Base-by-base conservation (phyloP, 1,140 invertebrate species). In the Cydia strobilella region DNA sequence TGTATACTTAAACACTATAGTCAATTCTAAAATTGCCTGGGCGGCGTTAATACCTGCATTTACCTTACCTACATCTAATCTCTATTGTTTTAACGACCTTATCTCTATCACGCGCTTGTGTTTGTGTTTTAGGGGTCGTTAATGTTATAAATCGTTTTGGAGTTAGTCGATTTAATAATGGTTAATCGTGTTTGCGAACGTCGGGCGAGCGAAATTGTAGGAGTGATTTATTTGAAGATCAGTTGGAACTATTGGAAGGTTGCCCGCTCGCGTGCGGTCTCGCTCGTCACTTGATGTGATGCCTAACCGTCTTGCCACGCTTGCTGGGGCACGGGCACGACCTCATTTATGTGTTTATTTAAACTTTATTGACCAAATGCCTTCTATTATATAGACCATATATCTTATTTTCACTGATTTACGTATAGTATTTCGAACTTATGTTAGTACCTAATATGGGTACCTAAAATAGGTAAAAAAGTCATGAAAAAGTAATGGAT, bases 211-310 rank as follows among this genome's bases (percentile, higher is more conserved):
- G 77, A 78, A 82, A 83, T 83, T 86, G 75, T 75, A 59, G 74
- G 69, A 75, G 77, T 83, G 83, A 86, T 85, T 86, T 86, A 86
- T 86, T 85, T 76, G 76, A 78, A 74, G 74, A 72, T 74, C 75
- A 80, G 79, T 84, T 86, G 86, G 85, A 86, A 85, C 77, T 84
- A n/a, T n/a, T 85, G 86, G 85, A 86, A 85, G 78, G 79, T 83
- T 85, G 85, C 86, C 83, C 84, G 77, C 54, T 74, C 27, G 15
- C 35, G 65, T 69, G 65, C 65, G 31, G 65, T 69, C 65, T 15
- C 65, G 35, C 15, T 69, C 27, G 27, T 35, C n/a, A 18, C 65
- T 69, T 18, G 65, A 18, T 15, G 65, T 18, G 65, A 18, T 35
- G 65, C 65, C n/a, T 69, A n/a, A 35, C 65, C 65, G 15, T n/a